Conservation (phyloP, 2,113 vertebrate genomes). For the Prunella himalayana region DNA sequence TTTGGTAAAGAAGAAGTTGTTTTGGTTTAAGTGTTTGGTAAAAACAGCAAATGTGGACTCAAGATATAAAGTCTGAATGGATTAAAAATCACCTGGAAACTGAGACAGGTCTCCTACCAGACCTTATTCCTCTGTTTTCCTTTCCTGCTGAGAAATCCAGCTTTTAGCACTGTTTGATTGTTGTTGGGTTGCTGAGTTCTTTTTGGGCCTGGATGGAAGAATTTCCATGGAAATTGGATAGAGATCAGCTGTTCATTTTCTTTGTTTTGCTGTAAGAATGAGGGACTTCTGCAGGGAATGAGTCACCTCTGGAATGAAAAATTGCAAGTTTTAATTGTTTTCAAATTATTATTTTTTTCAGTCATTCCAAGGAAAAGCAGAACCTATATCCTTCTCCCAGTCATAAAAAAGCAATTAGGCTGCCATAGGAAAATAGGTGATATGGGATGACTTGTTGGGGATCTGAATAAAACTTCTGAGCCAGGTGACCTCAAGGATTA, state of each 20-base stretch:
- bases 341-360: neutral
- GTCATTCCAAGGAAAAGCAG: neutral
- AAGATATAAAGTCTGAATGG: neutral
- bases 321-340: neutral
- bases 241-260: neutral
- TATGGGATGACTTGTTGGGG: neutral
- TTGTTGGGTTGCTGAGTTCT: neutral
- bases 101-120: neutral
- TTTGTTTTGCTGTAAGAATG: neutral
- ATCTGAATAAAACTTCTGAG: neutral
- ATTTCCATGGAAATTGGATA: neutral
- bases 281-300: neutral
- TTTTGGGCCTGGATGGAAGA: accelerated
- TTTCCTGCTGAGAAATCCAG: neutral
- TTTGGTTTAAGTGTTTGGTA: neutral
- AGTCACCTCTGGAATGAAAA: neutral
- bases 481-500: neutral
- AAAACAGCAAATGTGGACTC: neutral
- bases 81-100: neutral
- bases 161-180: neutral
- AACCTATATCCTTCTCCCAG: neutral
- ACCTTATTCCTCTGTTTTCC: neutral
- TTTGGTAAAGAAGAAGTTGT: neutral
- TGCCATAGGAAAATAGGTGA: neutral
- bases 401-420: neutral